A percentile compares a stretch with the other conserved stretches of the same genome.
These are phyloP conservation scores for Rhinella marina DNA, from an alignment of 2,797 vertebrate species.

Conservation along the genomic window DNA sequence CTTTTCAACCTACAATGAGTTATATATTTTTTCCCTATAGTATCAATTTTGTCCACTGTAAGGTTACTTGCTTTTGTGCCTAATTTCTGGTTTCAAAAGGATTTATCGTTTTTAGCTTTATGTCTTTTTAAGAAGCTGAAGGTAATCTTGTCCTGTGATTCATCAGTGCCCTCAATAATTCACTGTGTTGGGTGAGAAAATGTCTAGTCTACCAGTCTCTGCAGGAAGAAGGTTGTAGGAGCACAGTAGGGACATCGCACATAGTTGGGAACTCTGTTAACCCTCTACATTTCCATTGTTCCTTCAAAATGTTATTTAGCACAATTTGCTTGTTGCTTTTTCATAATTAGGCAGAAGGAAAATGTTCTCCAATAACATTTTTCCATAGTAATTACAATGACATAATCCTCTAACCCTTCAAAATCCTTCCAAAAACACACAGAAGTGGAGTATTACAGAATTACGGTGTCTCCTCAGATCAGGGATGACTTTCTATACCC, in stretches of 20 bases:
- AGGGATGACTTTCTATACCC: neutral
- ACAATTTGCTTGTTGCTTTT: neutral
- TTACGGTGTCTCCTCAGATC: neutral
- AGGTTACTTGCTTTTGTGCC: neutral
- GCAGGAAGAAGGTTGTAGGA: conserved; percentile 3
- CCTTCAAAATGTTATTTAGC: neutral
- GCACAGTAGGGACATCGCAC: neutral
- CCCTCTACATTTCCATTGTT: neutral
- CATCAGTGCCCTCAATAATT: neutral
- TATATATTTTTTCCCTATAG: neutral
- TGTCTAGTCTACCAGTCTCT: neutral
- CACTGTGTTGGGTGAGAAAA: neutral
- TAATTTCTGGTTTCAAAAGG: neutral
- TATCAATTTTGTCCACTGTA: neutral
- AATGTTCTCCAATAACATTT: neutral
- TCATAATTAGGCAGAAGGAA: neutral
- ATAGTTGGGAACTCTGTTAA: neutral
- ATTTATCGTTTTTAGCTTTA: neutral
- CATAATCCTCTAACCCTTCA: neutral
- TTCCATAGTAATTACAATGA: neutral
- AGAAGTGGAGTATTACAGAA: neutral
- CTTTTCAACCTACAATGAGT: neutral
- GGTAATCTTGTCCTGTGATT: neutral
- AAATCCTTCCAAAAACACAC: neutral
- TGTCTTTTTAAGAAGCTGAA: neutral